phyloP scores from a whole-genome alignment of 2,797 vertebrate genomes.

The Rhynchonycteris naso region DNA sequence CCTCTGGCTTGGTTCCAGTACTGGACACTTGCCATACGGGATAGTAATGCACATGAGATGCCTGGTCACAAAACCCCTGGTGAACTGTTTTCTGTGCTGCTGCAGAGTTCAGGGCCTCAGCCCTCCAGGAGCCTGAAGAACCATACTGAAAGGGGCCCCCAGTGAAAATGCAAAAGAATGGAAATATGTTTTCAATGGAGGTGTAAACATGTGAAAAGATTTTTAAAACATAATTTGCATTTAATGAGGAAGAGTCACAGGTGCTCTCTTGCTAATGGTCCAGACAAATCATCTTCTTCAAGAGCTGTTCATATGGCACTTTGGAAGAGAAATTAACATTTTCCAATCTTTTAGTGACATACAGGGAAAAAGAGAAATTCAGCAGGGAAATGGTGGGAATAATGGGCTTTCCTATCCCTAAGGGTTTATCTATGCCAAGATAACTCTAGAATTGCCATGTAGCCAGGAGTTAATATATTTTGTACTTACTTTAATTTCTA shows the following conservation, averaged over 20 bases:
- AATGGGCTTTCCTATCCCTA: neutral
- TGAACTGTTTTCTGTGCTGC: neutral
- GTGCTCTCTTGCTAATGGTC: neutral
- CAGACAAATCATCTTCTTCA: neutral
- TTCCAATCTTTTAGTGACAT: neutral
- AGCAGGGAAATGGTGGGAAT: neutral
- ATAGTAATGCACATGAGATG: neutral
- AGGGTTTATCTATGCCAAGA: neutral
- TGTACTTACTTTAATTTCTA: neutral
- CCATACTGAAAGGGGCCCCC: neutral
- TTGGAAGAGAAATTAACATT: neutral
- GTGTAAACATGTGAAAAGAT: neutral
- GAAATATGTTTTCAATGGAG: neutral
- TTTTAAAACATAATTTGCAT: conserved; percentile 22
- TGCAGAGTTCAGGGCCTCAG: neutral
- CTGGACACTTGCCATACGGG: neutral
- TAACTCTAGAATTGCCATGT: neutral
- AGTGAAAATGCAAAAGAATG: neutral
- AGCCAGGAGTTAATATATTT: neutral
- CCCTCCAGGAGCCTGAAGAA: neutral
- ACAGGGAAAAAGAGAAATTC: neutral
- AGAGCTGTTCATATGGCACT: neutral
- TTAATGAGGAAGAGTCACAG: neutral
- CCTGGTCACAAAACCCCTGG: neutral
- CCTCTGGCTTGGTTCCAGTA: too few relatives aligned